Evolutionary conservation across 2,797 vertebrate genomes (phyloP), one percentile per base, ranked within the genome.

Genomic region (Galago senegalensis): DNA sequence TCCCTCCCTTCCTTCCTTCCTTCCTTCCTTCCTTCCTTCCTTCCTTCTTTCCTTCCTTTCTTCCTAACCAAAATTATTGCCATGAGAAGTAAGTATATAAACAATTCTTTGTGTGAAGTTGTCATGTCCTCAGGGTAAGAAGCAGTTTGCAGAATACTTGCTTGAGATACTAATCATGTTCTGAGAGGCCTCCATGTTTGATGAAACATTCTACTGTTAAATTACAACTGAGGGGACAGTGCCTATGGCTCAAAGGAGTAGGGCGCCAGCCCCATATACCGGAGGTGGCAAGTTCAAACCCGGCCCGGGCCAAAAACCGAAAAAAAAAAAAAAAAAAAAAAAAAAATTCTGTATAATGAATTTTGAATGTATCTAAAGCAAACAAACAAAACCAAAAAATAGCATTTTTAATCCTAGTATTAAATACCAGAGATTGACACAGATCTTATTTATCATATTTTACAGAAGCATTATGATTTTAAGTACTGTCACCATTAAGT

Each of bases 141-240:
- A 29, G 16, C 8, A 31, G 17, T 85, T 79, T 81, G 77, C 49
- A 69, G 61, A 80, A 87, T 27, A 69, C 31, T 69, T 72, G 20
- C 31, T 96, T 70, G 31, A 93, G 58, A 87, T 81, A 43, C 73
- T 27, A 31, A 90, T 95, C 87, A 90, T 69, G 63, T 89, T 56
- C 75, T 67, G 9, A 91, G 76, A 25, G 46, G 16, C 25, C 40
- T 60, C 40, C 91, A 49, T 53, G 83, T 61, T 83, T 87, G 63
- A 95, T 80, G 90, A 95, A 96, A 70, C 20, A 75, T 92, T 69
- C 91, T 90, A 49, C 88, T 95, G 63, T 67, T 75, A 97, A 81
- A 93, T 96, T 95, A 72, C 53, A 91, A 53, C 56, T 72, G 31
- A 85, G 67, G 63, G 40, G 40, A 1, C 40, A 7, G 40, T 43